Evolutionary conservation across 2,113 vertebrate genomes (phyloP), one percentile per base, ranked within the genome.

Genomic region (Brachirus orientalis): DNA sequence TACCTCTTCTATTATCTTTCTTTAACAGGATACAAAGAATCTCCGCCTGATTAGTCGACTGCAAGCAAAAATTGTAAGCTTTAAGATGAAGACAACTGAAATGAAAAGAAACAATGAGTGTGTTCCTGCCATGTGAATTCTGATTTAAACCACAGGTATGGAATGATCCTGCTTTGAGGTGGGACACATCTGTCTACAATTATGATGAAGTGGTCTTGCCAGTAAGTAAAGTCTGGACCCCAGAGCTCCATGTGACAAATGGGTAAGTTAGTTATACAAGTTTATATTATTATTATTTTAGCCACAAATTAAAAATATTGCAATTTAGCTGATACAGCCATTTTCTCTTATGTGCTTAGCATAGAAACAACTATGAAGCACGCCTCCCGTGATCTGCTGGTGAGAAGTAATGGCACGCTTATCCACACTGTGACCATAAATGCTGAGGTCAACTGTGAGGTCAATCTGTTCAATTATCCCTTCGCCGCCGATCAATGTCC

Each of bases 381-480:
- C 11, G 1, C 10, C 45, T 84, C 83, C 10, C 8, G 2, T 1
- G 89, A 93, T 18, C 58, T 93, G 63, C 51, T 90, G 64, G 86
- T 80, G 7, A 33, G 19, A 69, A 80, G 59, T 17, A 81, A 92
- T 1, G 91, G 92, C 14, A 84, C 55, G 0, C 7, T 93, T 54
- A 11, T 0, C 7, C 88, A 92, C 60, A 1, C 0, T 0, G 48
- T 92, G 54, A 53, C 77, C 43, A 66, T 92, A 11, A 80, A 56
- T 6, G 80, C 87, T 1, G 75, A 70, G 18, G 80, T 93, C 9
- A 52, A 79, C 79, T 94, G 92, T 51, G 86, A 84, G n/a, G 64
- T 94, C 72, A 91, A 94, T 71, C 74, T 93, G 12, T 91, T 92
- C 69, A 90, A 84, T 63, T 93, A 91, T 45, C 91, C 93, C 7